A percentile compares a stretch with the other conserved stretches of the same genome.
phyloP scores from a whole-genome alignment of 2,113 vertebrate species.

The Lepidiolamprologus cunningtoni region DNA sequence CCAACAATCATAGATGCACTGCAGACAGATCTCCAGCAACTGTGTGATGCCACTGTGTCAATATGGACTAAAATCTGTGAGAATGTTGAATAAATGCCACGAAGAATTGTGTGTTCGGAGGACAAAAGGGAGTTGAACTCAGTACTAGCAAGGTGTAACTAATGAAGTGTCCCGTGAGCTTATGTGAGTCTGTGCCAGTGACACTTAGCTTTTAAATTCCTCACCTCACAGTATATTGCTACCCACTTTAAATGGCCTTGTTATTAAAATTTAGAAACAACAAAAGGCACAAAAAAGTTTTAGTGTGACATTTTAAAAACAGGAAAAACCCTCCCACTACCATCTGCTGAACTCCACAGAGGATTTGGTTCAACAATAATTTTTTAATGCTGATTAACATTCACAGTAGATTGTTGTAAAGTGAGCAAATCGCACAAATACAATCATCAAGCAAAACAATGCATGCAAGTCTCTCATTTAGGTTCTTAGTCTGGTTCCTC shows the following conservation, averaged over 20 bases:
- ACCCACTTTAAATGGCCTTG: not conserved
- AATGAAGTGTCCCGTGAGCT: not conserved
- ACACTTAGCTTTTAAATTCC: not conserved
- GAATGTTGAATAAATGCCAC: not conserved
- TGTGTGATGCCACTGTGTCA: not conserved
- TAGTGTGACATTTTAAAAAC: not conserved
- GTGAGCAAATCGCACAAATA: not conserved
- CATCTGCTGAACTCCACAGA: not conserved
- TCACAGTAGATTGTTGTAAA: not conserved
- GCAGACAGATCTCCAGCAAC: not conserved
- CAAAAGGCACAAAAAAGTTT: not conserved
- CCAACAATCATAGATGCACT: not conserved
- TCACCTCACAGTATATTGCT: not conserved
- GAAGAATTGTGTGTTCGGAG: rapidly evolving
- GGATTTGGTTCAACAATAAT: not conserved
- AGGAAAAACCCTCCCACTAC: not conserved
- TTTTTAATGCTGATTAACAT: not conserved
- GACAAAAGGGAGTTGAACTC: rapidly evolving
- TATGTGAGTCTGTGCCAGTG: not conserved
- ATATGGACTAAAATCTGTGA: not conserved
- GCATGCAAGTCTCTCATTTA: not conserved
- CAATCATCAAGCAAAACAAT: not conserved
- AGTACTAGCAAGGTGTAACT: not conserved
- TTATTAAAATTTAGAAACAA: not conserved
- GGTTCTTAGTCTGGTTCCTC: not conserved